Evolutionary conservation across 2,797 vertebrate species (phyloP), one percentile per base, ranked within the genome.

Genomic region (Acanthurus leucopareius): DNA sequence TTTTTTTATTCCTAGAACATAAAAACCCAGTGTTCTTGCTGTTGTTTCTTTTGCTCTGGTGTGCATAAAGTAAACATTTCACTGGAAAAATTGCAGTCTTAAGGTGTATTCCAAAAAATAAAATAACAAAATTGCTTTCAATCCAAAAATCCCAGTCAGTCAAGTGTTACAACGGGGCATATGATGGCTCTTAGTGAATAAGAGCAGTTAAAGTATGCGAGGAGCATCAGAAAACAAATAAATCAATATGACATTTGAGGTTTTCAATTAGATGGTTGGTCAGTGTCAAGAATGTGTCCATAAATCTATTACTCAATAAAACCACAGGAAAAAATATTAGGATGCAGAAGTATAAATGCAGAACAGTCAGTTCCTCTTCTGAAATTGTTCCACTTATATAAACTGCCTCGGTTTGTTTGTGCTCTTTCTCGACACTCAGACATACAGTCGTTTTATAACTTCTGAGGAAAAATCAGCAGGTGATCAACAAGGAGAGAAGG

Each of bases 271-370:
- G 20, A 14, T 61, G 47, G 40, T 69, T 56, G 51, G 28, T 69
- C 42, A 38, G 28, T 51, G 68, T 65, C 53, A 60, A 20, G 28
- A 62, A 84, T 72, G 47, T 28, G n/a, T 49, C 57, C 48, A 28
- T 80, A 88, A 97, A 95, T 93, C 73, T 62, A n/a, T 72, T 64
- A 67, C 19, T 51, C 52, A 47, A 1, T 62, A 5, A 73, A 82
- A 84, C 83, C 79, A 14, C 83, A 49, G 40, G 53, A 73, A 68
- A 67, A 77, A 73, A 67, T 74, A 61, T 47, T 75, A 80, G 53
- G 65, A 70, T 48, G 44, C 72, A 85, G 77, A 89, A 73, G 71
- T 45, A 42, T 68, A 20, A 62, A 68, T 63, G 69, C 77, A 86
- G 76, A 77, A 81, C 83, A 76, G 65, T 81, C 57, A 79, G 67